Conservation (phyloP, 2,888 invertebrate genomes). For the Uropetala carovei region DNA sequence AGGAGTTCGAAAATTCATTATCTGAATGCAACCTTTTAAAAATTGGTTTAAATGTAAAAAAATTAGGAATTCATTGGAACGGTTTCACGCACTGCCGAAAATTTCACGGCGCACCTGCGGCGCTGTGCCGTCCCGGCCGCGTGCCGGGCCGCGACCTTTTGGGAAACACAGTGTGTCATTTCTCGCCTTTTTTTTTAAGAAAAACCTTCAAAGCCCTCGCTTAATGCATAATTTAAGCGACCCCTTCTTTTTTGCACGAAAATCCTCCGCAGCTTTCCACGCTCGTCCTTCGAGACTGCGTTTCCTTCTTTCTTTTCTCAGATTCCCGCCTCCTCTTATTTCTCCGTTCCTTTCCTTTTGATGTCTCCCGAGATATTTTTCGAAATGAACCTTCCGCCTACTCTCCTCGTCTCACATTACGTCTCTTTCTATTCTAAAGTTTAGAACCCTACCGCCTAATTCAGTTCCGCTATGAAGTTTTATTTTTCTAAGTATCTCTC, state of each 20-base stretch:
- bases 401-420: neutral
- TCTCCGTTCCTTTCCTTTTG: neutral
- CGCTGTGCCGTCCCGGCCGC: neutral
- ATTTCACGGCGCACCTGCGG: neutral
- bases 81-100: neutral
- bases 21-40: no score
- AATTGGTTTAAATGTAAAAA: no score
- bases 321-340: neutral
- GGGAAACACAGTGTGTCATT: constrained; percentile 19
- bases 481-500: no score
- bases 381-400: neutral
- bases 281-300: neutral
- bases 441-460: no score
- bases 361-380: neutral
- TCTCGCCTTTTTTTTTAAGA: neutral
- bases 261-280: neutral
- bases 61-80: no score
- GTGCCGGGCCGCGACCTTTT: neutral
- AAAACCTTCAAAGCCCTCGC: neutral
- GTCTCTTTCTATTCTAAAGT: neutral
- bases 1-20: no score
- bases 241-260: neutral
- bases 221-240: constrained; percentile 17
- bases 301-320: neutral
- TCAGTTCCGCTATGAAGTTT: no score